Evolutionary conservation across 2,888 invertebrate species (phyloP).

Genomic region (Orchestes rusci): DNA sequence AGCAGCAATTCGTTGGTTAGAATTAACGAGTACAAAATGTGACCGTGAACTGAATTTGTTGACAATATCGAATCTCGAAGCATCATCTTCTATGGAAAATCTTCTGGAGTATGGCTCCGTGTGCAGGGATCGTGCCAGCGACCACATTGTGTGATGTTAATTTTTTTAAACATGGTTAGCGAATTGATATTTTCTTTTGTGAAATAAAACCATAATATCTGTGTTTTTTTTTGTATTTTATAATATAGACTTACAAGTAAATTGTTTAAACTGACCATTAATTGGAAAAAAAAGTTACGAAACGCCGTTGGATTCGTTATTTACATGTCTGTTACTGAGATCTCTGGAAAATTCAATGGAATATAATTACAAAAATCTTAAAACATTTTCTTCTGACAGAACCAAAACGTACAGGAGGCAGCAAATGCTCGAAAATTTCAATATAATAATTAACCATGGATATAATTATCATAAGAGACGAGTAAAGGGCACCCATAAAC

Average conservation of each 20-base stretch:
- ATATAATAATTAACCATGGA: too few species aligned
- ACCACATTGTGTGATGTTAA: too few species aligned
- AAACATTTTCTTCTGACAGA: slow-evolving; percentile 19
- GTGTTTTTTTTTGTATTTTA: background rate
- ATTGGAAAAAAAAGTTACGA: slow-evolving; percentile 35
- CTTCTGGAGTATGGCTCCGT: too few species aligned
- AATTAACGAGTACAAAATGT: too few species aligned
- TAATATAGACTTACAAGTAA: slow-evolving; percentile 36
- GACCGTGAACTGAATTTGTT: too few species aligned
- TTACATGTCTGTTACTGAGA: slow-evolving; percentile 37
- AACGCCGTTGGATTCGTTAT: slow-evolving; percentile 34
- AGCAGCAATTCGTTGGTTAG: too few species aligned
- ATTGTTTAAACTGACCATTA: slow-evolving; percentile 42
- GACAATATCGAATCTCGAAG: too few species aligned
- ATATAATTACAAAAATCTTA: slow-evolving; percentile 37
- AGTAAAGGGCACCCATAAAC: slow-evolving; percentile 21
- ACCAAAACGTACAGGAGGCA: slow-evolving; percentile 13
- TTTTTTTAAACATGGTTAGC: too few species aligned
- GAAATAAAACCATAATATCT: slow-evolving; percentile 3
- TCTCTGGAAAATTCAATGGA: slow-evolving; percentile 38
- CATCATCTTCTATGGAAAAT: too few species aligned
- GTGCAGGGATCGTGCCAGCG: too few species aligned
- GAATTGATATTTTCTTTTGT: too few species aligned
- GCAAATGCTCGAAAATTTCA: background rate
- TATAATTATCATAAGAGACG: too few species aligned